These are phyloP conservation scores for Brachionus asplanchnoidis DNA, from an alignment of 1,140 invertebrate species.

Conservation along the genomic window DNA sequence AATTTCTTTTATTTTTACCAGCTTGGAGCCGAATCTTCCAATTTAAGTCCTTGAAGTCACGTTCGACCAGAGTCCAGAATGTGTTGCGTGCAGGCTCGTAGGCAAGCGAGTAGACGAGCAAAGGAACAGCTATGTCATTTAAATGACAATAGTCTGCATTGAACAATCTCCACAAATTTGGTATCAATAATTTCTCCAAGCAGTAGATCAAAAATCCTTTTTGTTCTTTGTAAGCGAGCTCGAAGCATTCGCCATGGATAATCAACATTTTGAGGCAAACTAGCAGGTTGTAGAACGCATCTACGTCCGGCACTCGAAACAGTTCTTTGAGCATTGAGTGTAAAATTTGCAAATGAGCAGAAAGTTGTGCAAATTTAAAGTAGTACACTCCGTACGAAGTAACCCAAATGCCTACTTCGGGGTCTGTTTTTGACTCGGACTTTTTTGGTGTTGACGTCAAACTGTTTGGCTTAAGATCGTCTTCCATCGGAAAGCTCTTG, in stretches of 20 bases:
- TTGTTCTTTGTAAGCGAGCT: slow-evolving; percentile 78
- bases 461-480: not conserved
- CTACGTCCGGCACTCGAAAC: slow-evolving; percentile 69
- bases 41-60: slow-evolving; percentile 76
- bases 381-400: slow-evolving; percentile 40
- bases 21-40: slow-evolving; percentile 85
- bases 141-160: slow-evolving; percentile 88
- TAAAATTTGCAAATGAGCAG: slow-evolving; percentile 9
- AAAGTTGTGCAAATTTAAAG: slow-evolving; percentile 23
- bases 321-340: slow-evolving; percentile 62
- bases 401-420: slow-evolving; percentile 37
- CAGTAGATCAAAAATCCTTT: slow-evolving; percentile 93
- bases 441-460: slow-evolving; percentile 27
- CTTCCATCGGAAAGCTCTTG: not conserved
- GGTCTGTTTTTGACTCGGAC: slow-evolving; percentile 29
- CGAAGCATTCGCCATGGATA: slow-evolving; percentile 85
- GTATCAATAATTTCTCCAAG: slow-evolving; percentile 89
- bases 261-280: slow-evolving; percentile 84
- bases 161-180: slow-evolving; percentile 86
- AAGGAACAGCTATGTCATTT: slow-evolving; percentile 76
- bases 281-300: slow-evolving; percentile 86
- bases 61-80: slow-evolving; percentile 86
- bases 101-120: slow-evolving; percentile 88
- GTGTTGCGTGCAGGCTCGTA: slow-evolving; percentile 83
- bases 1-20: slow-evolving; percentile 58